Percentiles rank a stretch among this genome's conserved stretches.
These are phyloP conservation scores for Podarcis lilfordi DNA, from an alignment of 2,797 vertebrate genomes.

Conservation along the genomic window DNA sequence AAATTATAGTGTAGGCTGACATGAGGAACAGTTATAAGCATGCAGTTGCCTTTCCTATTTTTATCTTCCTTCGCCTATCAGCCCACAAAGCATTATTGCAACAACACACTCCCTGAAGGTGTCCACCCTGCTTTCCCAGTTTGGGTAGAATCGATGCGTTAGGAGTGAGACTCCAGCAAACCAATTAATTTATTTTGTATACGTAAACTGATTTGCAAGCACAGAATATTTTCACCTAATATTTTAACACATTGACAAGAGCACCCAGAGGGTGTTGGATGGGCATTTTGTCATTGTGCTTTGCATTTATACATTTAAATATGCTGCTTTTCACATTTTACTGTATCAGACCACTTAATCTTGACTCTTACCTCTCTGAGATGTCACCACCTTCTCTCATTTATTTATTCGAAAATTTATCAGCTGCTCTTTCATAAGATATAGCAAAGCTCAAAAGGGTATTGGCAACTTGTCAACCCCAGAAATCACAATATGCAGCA, in stretches of 20 bases:
- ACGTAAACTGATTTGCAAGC: conserved; percentile 1
- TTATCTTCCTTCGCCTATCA: neutral
- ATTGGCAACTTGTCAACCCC: neutral
- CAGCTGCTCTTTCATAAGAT: too few species aligned
- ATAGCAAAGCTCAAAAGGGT: neutral
- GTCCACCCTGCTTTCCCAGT: neutral
- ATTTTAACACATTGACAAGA: conserved; percentile 10
- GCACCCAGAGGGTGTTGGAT: neutral
- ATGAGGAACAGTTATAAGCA: neutral
- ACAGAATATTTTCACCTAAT: neutral
- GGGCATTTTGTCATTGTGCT: neutral
- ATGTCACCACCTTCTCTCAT: neutral
- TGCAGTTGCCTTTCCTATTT: neutral
- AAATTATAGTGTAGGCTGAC: neutral
- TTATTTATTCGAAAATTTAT: neutral
- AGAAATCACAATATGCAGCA: neutral
- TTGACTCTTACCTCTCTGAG: neutral
- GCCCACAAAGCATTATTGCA: neutral
- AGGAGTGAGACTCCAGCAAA: neutral
- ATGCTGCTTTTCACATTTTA: neutral
- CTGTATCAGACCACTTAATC: neutral
- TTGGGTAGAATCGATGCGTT: neutral
- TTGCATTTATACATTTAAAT: conserved; percentile 1
- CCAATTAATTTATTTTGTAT: conserved; percentile 3
- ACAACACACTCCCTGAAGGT: neutral